Evolutionary conservation across 2,797 vertebrate genomes (phyloP).

Genomic region (Okamejei kenojei): DNA sequence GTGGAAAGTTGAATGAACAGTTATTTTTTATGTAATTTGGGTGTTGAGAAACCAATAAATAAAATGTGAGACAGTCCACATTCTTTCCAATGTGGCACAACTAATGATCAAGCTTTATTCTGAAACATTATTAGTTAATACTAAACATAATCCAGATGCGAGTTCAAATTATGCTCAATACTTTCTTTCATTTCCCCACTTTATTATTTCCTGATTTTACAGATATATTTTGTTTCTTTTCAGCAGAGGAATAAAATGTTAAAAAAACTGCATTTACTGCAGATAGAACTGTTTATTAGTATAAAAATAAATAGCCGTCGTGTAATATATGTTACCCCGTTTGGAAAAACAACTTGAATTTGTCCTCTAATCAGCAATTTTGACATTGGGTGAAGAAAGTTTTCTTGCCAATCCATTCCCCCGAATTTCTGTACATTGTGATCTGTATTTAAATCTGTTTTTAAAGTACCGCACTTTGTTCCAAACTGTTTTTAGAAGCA

Average conservation of each 20-base stretch:
- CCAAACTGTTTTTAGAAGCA: background rate
- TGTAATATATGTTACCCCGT: background rate
- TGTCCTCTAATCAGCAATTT: background rate
- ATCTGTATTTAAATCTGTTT: background rate
- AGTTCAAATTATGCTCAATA: slow-evolving; percentile 33
- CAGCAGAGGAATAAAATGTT: slow-evolving; percentile 8
- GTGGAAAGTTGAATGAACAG: slow-evolving; percentile 31
- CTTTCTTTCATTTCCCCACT: slow-evolving; percentile 8
- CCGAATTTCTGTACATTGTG: background rate
- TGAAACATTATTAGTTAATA: slow-evolving; percentile 30
- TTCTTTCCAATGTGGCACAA: slow-evolving; percentile 24
- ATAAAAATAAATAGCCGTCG: background rate
- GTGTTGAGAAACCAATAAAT: slow-evolving; percentile 35
- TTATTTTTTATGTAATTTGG: slow-evolving; percentile 13
- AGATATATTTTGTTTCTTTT: slow-evolving; percentile 29
- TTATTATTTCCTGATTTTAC: slow-evolving; percentile 34
- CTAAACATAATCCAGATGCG: slow-evolving; percentile 32
- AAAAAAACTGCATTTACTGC: background rate
- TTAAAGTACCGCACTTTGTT: background rate
- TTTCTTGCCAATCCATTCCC: background rate
- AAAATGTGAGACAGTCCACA: background rate
- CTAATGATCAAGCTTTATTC: slow-evolving; percentile 9
- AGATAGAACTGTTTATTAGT: slow-evolving; percentile 27
- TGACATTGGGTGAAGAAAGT: background rate
- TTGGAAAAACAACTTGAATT: background rate